phyloP scores from a whole-genome alignment of 2,113 vertebrate genomes.

The Sorex fumeus region DNA sequence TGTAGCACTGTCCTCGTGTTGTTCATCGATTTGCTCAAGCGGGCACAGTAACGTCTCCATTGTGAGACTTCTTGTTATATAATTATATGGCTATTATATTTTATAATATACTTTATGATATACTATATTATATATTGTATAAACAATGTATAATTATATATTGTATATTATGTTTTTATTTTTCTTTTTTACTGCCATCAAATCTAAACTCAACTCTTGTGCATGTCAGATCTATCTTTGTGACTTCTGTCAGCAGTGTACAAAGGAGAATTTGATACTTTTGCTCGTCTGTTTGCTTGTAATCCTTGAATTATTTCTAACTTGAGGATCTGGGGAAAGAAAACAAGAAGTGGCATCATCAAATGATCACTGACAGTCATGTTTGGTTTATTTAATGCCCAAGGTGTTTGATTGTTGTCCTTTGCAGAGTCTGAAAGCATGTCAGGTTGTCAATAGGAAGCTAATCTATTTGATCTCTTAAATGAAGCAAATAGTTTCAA shows the following conservation, averaged over 20 bases:
- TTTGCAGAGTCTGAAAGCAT: conserved; percentile 61
- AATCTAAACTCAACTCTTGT: not conserved
- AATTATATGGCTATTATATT: too few relatives aligned
- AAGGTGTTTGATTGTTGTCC: conserved; percentile 49
- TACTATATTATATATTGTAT: too few relatives aligned
- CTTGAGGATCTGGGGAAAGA: not conserved
- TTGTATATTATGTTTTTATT: not conserved
- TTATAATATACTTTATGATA: too few relatives aligned
- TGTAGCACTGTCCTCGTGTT: too few relatives aligned
- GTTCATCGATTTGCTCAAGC: too few relatives aligned
- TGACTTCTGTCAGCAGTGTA: not conserved
- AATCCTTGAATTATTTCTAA: not conserved
- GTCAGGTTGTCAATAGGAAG: conserved; percentile 74
- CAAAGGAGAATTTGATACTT: conserved; percentile 32
- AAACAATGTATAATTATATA: too few relatives aligned
- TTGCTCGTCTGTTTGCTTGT: not conserved
- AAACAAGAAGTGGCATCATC: not conserved
- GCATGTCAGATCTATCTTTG: not conserved
- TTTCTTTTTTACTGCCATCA: not conserved
- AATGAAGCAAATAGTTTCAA: conserved; percentile 78
- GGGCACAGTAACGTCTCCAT: too few relatives aligned
- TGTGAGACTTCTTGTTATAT: too few relatives aligned
- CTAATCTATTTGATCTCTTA: conserved; percentile 82
- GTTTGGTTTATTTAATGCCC: conserved; percentile 60
- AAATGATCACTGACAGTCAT: conserved; percentile 23